Evolutionary conservation across 2,797 vertebrate species (phyloP), one percentile per base, ranked within the genome.

Genomic region (Melopsittacus undulatus): DNA sequence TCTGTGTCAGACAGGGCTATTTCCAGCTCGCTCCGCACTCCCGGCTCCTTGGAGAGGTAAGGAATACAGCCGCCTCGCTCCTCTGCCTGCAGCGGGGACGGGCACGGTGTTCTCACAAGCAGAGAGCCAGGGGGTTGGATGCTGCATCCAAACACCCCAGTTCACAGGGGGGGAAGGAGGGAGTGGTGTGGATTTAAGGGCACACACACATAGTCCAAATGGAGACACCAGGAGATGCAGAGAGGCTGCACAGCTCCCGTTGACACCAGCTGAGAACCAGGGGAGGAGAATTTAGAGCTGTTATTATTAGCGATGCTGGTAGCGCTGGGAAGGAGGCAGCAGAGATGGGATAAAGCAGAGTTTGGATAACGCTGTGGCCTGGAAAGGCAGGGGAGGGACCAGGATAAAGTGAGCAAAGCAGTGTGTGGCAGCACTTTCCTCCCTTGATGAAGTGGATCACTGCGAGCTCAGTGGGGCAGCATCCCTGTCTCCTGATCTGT

Each of bases 1-100:
- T 96, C 95, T 95, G 88, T 97, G 96, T 96, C 95, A 95, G 90
- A 92, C 94, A 9, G 90, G 88, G 92, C 95, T 92, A 91, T 92
- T 96, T 96, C 94, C 81, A 95, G 94, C 94, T 91, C 91, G 59
- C 83, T n/a, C 59, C 3, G 17, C 70, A 0, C 89, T 87, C 82
- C 92, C 32, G 1, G 63, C 89, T 95, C 82, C 86, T 92, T 40
- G 5, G 83, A 90, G 95, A 95, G 93, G 92, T 89, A 90, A 89
- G 81, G 81, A 91, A 77, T 61, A 1, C 49, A 40, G 87, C 91
- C 61, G 56, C 67, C 64, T 46, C 26, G 38, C 81, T 96, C 11
- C 89, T 69, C 91, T 61, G 86, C 91, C 92, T 89, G 90, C 90
- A 62, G 9, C 51, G 10, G 78, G 40, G 67, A 66, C 5, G 4